Evolutionary conservation across 2,888 invertebrate genomes (phyloP).

Genomic region (Serripes groenlandicus): DNA sequence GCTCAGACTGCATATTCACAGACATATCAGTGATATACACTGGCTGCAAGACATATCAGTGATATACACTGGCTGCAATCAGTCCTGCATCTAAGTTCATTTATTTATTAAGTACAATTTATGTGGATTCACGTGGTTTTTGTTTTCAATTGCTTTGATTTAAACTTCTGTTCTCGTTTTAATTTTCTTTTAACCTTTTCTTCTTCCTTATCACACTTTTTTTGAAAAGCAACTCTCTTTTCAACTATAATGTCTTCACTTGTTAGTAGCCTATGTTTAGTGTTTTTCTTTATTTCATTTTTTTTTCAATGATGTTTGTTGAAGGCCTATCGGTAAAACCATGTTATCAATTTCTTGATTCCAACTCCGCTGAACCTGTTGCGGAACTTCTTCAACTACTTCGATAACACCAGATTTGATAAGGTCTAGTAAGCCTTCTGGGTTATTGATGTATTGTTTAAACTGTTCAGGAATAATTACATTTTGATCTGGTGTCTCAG

Average conservation of each 20-base stretch:
- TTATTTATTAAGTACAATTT: no score
- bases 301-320: neutral
- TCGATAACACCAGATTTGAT: neutral
- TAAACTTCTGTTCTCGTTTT: slow-evolving; percentile 1
- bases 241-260: slow-evolving; percentile 11
- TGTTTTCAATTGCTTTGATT: no score
- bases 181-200: slow-evolving; percentile 1
- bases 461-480: no score
- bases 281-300: neutral
- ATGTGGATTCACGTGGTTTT: no score
- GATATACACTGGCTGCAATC: no score
- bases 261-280: neutral
- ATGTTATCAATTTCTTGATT: neutral
- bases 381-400: neutral
- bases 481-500: no score
- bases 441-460: neutral
- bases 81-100: no score
- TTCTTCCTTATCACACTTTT: neutral
- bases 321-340: neutral
- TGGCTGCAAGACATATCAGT: no score
- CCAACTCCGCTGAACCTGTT: neutral
- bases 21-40: no score
- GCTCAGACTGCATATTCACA: no score
- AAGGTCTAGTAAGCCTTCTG: neutral
- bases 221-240: neutral